Evolutionary conservation across 2,888 invertebrate genomes (phyloP).

Genomic region (Lycaena phlaeas): DNA sequence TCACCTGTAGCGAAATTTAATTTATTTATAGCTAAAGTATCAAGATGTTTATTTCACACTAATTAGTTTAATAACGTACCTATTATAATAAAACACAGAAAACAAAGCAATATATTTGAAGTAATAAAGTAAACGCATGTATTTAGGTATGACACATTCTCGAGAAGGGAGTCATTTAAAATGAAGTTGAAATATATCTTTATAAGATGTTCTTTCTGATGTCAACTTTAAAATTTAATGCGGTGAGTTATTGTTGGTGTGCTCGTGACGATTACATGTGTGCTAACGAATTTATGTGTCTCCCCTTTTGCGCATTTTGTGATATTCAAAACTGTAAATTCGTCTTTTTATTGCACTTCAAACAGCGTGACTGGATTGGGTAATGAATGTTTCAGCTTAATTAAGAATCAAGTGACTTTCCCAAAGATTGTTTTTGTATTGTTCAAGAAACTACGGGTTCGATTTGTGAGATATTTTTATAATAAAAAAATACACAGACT

Average conservation of each 20-base stretch:
- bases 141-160: conserved; percentile 23
- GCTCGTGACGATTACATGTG: conserved; percentile 62
- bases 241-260: conserved; percentile 58
- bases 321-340: conserved; percentile 56
- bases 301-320: conserved; percentile 53
- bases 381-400: background rate
- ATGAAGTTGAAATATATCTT: conserved; percentile 52
- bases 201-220: conserved; percentile 68
- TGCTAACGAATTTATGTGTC: conserved; percentile 66
- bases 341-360: conserved; percentile 52
- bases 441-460: too few species aligned
- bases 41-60: too few species aligned
- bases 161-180: conserved; percentile 41
- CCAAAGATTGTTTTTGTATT: too few species aligned
- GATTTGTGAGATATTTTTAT: too few species aligned
- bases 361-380: conserved; percentile 13
- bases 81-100: too few species aligned
- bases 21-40: too few species aligned
- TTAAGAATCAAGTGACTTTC: background rate
- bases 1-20: too few species aligned
- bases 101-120: conserved; percentile 6
- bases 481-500: too few species aligned
- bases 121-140: conserved; percentile 10
- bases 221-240: conserved; percentile 71
- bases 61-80: too few species aligned